Evolutionary conservation across 2,797 vertebrate genomes (phyloP).

Genomic region (Pogoniulus pusillus): DNA sequence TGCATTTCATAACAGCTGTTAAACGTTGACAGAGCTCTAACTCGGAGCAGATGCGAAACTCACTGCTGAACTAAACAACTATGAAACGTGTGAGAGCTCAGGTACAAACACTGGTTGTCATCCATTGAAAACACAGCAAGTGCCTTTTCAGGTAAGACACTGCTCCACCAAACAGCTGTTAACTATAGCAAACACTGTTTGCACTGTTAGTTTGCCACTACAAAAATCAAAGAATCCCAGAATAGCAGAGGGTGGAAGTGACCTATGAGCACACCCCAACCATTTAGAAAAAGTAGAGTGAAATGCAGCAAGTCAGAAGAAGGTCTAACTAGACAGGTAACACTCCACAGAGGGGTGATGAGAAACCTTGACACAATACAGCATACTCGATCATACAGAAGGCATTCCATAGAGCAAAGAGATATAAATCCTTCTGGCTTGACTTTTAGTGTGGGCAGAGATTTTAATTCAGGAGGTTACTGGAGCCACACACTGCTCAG

Average conservation of each 20-base stretch:
- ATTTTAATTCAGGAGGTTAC: not conserved
- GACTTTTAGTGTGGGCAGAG: not conserved
- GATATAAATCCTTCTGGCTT: not conserved
- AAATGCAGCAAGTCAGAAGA: not conserved
- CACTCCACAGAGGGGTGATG: not conserved
- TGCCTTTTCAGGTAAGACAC: not conserved
- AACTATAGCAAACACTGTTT: not conserved
- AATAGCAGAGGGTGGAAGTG: too few relatives aligned
- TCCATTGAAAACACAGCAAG: not conserved
- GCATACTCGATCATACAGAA: not conserved
- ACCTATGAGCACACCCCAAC: not conserved
- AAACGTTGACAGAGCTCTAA: not conserved
- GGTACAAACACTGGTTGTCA: not conserved
- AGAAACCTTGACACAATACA: not conserved
- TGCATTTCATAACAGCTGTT: not conserved
- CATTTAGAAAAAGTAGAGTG: not conserved
- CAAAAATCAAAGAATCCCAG: not conserved
- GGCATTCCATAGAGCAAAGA: not conserved
- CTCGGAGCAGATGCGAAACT: constrained; percentile 5
- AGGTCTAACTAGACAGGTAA: not conserved
- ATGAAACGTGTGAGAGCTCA: not conserved
- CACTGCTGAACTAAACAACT: not conserved
- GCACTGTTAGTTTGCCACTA: not conserved
- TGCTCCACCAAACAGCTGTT: not conserved
- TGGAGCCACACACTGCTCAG: too few relatives aligned